These are phyloP conservation scores for Pilophorus perplexus DNA, from an alignment of 2,888 invertebrate species.

Conservation along the genomic window DNA sequence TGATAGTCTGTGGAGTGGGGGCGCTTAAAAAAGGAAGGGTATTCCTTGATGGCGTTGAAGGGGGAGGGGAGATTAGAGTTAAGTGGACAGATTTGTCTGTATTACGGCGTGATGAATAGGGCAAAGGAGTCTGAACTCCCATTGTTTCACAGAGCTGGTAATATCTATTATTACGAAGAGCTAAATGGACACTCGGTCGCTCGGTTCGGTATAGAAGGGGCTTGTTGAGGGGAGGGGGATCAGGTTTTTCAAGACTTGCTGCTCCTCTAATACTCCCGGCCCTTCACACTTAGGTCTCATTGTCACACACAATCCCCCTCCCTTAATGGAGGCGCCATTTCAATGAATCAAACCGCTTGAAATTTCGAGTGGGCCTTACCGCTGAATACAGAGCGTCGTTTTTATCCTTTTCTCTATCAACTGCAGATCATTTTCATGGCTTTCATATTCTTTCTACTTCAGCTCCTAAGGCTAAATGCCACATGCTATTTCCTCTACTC, in stretches of 20 bases:
- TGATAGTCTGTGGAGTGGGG: neutral
- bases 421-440: conserved; percentile 39
- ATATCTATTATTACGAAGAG: conserved; percentile 45
- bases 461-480: conserved; percentile 37
- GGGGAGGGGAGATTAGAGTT: conserved; percentile 26
- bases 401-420: conserved; percentile 38
- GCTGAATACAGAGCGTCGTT: conserved; percentile 34
- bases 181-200: conserved; percentile 45
- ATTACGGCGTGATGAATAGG: conserved; percentile 41
- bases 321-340: conserved; percentile 47
- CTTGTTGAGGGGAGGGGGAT: conserved; percentile 4
- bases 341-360: conserved; percentile 46
- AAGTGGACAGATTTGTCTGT: conserved; percentile 41
- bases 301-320: conserved; percentile 44
- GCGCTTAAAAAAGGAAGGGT: neutral
- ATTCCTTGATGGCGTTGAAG: neutral
- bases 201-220: conserved; percentile 8
- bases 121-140: conserved; percentile 43
- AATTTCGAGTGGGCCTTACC: conserved; percentile 43
- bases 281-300: conserved; percentile 45
- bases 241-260: conserved; percentile 30
- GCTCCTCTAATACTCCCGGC: conserved; percentile 33
- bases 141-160: conserved; percentile 44
- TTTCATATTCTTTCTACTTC: conserved; percentile 34
- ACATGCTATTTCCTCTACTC: conserved; percentile 37